A percentile compares a stretch with the other conserved stretches of the same genome.
phyloP scores from a whole-genome alignment of 2,888 invertebrate species.

The Drosophila neonasuta region DNA sequence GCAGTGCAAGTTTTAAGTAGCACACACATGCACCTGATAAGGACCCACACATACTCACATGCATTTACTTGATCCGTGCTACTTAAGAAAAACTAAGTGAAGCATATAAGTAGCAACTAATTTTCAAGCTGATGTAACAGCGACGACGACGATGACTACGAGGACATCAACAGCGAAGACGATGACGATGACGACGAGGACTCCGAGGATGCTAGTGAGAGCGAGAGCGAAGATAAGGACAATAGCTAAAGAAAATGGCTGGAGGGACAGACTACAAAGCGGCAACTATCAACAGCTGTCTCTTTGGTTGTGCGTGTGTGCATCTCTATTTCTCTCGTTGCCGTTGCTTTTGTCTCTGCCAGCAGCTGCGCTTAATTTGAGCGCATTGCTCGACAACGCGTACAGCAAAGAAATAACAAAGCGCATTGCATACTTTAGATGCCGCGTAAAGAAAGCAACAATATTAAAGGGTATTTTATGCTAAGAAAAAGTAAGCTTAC shows the following conservation, averaged over 20 bases:
- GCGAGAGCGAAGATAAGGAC: conserved; percentile 26
- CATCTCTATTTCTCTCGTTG: conserved; percentile 28
- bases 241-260: conserved; percentile 28
- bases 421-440: conserved; percentile 50
- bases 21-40: conserved; percentile 53
- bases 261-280: conserved; percentile 15
- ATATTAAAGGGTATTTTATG: not conserved
- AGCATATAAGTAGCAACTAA: conserved; percentile 77
- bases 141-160: conserved; percentile 23
- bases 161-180: not conserved
- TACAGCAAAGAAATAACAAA: conserved; percentile 58
- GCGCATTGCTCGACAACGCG: conserved; percentile 65
- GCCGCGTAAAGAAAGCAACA: not conserved
- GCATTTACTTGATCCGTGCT: conserved; percentile 70
- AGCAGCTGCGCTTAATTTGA: conserved; percentile 70
- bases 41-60: conserved; percentile 28
- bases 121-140: conserved; percentile 75
- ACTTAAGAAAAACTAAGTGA: conserved; percentile 77
- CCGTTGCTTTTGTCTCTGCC: conserved; percentile 16
- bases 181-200: conserved; percentile 16
- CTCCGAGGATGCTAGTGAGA: not conserved
- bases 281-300: conserved; percentile 53
- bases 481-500: not conserved
- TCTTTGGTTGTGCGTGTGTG: conserved; percentile 25
- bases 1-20: conserved; percentile 55